Base-by-base conservation (phyloP, 2,888 invertebrate species). In the Mimas tiliae region DNA sequence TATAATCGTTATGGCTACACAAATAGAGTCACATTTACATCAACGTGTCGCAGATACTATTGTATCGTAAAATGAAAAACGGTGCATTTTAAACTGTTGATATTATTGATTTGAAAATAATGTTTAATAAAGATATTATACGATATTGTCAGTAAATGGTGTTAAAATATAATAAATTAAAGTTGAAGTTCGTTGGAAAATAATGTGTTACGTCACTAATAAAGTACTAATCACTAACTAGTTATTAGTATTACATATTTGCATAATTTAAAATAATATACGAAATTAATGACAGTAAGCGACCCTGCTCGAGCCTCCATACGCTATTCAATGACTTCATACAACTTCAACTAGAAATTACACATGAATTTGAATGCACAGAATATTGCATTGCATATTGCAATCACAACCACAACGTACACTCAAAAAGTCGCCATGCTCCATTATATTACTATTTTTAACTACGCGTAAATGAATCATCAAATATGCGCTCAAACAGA, bases 401-500 rank as follows among this genome's bases (percentile, higher is more conserved):
- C 38, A 19, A 16, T 42, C 58, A 58, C 53, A 33, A 33, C 8
- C 53, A 58, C 38, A 19, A 42, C 19, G 7, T 21, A 42, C 58
- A 58, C 58, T 55, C 16, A 14, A 45, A 38, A 55, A 55, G 34
- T 58, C 19, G 11, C 19, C 42, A 42, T 58, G 42, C 42, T 58
- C 12, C 12, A 16, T 8, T 55, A 58, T 38, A 58, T 38, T 16
- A 12, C 11, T 21, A 58, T 58, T 58, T 42, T 42, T 42, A 64
- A 66, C 64, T 63, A 58, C 58, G 12, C 58, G 42, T 42, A 42
- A 19, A 47, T 53, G 51, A 14, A 64, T 34, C 47, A 65, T 27
- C n/a, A 64, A 33, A 70, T 70, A 78, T 84, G 83, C 87, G 87
- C 81, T 82, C 81, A 83, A 74, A 74, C 73, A 83, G 82, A 84